A percentile compares a stretch with the other conserved stretches of the same genome.
Conservation (phyloP, 2,888 invertebrate genomes). For the Ecliptopera silaceata region DNA sequence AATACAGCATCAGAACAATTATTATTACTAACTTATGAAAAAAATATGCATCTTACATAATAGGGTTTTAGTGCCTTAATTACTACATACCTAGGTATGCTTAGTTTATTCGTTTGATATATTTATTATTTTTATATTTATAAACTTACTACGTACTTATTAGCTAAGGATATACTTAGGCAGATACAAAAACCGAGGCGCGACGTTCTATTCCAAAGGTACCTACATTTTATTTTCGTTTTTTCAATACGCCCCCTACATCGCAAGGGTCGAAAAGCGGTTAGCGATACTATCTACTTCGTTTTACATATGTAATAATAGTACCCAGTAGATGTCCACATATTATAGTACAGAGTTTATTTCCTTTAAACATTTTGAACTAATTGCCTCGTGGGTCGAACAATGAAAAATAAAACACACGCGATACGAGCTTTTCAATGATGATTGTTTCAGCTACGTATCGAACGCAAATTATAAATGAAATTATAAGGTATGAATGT, state of each 20-base stretch:
- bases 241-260: constrained; percentile 58
- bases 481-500: constrained; percentile 48
- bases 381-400: constrained; percentile 61
- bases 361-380: constrained; percentile 54
- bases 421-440: constrained; percentile 50
- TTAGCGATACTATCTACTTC: constrained; percentile 63
- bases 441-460: constrained; percentile 61
- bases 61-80: too few species aligned
- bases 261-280: constrained; percentile 55
- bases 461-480: constrained; percentile 42
- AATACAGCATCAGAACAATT: too few species aligned
- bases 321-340: constrained; percentile 6
- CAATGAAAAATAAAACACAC: constrained; percentile 55
- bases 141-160: too few species aligned
- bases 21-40: too few species aligned
- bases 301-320: constrained; percentile 61
- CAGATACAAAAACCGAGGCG: constrained; percentile 26
- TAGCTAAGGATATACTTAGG: too few species aligned
- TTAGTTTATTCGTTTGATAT: too few species aligned
- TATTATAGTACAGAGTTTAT: constrained; percentile 44
- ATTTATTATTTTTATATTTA: too few species aligned
- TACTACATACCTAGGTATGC: too few species aligned
- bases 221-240: constrained; percentile 59
- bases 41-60: too few species aligned
- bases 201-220: constrained; percentile 36